Conservation (phyloP, 1,140 invertebrate species). For the Drosophila parabipectinata region DNA sequence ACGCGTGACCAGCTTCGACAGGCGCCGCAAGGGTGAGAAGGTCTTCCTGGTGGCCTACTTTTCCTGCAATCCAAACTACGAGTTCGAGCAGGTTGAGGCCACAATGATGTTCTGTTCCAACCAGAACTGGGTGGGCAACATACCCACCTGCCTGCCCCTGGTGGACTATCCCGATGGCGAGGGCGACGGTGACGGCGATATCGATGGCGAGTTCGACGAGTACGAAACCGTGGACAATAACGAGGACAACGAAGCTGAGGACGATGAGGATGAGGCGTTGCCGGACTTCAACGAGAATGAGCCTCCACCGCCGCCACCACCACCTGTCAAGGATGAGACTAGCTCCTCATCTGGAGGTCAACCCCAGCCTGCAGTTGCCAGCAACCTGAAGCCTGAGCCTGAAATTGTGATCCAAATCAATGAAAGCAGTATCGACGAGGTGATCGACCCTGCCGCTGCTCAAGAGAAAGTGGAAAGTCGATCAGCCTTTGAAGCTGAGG, state of each 20-base stretch:
- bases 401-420: constrained; percentile 17
- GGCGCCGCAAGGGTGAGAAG: constrained; percentile 77
- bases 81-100: constrained; percentile 84
- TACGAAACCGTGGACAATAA: constrained; percentile 49
- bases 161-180: constrained; percentile 69
- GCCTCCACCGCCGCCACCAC: constrained; percentile 22
- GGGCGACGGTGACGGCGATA: background rate
- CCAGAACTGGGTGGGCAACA: constrained; percentile 85
- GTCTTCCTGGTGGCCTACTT: constrained; percentile 86
- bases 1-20: constrained; percentile 61
- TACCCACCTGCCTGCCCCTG: constrained; percentile 84
- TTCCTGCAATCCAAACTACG: constrained; percentile 85
- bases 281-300: background rate
- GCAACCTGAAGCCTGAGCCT: constrained; percentile 3
- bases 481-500: background rate
- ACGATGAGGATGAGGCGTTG: background rate
- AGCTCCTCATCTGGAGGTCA: background rate
- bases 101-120: constrained; percentile 86
- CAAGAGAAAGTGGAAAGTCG: too few relatives aligned
- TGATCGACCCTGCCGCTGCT: background rate
- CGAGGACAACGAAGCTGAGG: constrained; percentile 12
- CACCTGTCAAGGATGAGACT: background rate
- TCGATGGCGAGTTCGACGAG: constrained; percentile 48
- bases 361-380: too few relatives aligned
- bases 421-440: constrained; percentile 3